Conservation (phyloP, 2,888 invertebrate species). For the Mycalesis mineus region DNA sequence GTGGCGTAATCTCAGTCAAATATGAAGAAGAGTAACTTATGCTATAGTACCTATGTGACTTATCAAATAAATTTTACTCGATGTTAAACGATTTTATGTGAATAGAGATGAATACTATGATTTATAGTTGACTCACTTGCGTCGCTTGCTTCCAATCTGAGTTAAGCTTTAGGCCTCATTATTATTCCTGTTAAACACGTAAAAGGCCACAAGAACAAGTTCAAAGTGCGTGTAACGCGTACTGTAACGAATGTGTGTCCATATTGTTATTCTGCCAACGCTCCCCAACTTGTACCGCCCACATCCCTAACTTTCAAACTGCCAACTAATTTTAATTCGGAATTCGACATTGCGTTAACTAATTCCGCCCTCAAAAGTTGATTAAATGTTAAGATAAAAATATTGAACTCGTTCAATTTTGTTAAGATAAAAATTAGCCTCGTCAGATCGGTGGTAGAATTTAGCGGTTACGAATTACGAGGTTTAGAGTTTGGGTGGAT, state of each 20-base stretch:
- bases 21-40: too few species aligned
- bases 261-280: background rate
- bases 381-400: background rate
- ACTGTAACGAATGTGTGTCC: background rate
- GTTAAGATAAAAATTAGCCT: too few species aligned
- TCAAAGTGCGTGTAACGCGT: background rate
- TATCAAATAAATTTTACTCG: too few species aligned
- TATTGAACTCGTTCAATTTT: background rate
- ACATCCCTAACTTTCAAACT: constrained; percentile 7
- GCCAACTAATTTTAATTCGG: constrained; percentile 5
- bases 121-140: too few species aligned
- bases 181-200: background rate
- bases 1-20: too few species aligned
- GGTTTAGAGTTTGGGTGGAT: too few species aligned
- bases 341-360: background rate
- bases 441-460: too few species aligned
- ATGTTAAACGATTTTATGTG: too few species aligned
- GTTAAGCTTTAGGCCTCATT: background rate
- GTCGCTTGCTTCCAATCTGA: too few species aligned
- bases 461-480: too few species aligned
- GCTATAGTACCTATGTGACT: too few species aligned
- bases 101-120: too few species aligned
- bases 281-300: constrained; percentile 4
- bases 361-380: background rate
- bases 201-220: background rate